These are phyloP conservation scores for Toxonevra muliebris DNA, from an alignment of 2,888 invertebrate genomes.

Conservation along the genomic window DNA sequence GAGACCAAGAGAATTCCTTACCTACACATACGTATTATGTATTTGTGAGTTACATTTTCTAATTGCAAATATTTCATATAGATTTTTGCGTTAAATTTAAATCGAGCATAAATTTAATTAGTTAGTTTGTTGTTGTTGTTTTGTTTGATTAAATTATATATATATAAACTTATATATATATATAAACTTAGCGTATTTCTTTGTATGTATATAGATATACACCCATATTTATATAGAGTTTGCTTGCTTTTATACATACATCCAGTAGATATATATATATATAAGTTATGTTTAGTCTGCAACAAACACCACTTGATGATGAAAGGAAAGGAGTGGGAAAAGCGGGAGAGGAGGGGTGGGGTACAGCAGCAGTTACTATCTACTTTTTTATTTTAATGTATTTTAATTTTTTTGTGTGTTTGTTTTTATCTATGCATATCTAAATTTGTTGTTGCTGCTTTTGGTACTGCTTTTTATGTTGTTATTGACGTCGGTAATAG, in stretches of 20 bases:
- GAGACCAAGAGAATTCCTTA: neutral
- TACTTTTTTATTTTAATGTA: too few relatives aligned
- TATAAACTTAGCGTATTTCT: neutral
- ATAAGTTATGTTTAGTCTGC: too few relatives aligned
- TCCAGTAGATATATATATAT: too few relatives aligned
- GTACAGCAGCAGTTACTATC: too few relatives aligned
- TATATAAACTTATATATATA: slow-evolving; percentile 9
- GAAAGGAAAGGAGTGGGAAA: too few relatives aligned
- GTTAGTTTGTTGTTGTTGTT: slow-evolving; percentile 10
- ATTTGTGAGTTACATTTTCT: slow-evolving; percentile 24
- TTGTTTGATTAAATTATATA: slow-evolving; percentile 17
- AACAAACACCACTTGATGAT: too few relatives aligned
- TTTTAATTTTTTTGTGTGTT: neutral
- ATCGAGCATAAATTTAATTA: slow-evolving; percentile 32
- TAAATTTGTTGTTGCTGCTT: too few relatives aligned
- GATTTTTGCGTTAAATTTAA: slow-evolving; percentile 17
- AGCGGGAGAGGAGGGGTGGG: too few relatives aligned
- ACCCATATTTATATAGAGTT: slow-evolving; percentile 10
- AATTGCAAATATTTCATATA: slow-evolving; percentile 16
- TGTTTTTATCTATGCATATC: neutral
- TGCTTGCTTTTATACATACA: neutral
- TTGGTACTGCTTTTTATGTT: neutral
- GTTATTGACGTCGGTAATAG: neutral
- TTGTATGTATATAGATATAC: slow-evolving; percentile 22
- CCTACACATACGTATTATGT: slow-evolving; percentile 5